Conservation (phyloP, 2,113 vertebrate genomes). For the Clinocottus analis region DNA sequence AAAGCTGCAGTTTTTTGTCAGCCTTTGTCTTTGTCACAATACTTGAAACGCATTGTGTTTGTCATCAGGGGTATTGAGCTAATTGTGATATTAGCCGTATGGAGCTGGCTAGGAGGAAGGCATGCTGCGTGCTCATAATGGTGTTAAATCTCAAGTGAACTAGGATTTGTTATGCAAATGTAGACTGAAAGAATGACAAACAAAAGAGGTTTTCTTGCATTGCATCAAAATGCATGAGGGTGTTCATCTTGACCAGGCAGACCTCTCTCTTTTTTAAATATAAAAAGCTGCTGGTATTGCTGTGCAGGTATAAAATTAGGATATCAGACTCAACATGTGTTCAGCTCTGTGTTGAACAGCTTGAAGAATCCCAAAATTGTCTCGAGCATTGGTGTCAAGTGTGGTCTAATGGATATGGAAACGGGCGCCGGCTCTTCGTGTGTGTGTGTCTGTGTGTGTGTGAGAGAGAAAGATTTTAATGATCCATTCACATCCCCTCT, state of each 20-base stretch:
- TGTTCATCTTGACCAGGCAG: constrained; percentile 7
- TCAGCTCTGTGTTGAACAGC: neutral
- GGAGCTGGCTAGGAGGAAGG: neutral
- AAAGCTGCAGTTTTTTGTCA: neutral
- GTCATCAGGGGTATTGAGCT: constrained; percentile 24
- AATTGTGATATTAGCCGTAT: constrained; percentile 28
- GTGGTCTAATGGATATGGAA: constrained; percentile 14
- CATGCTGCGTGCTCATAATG: constrained; percentile 19
- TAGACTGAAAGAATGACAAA: neutral
- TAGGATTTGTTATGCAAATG: constrained; percentile 57
- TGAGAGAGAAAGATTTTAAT: constrained; percentile 43
- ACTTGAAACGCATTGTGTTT: constrained; percentile 37
- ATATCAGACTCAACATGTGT: neutral
- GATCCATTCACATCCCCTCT: constrained; percentile 16
- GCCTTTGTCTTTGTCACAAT: constrained; percentile 27
- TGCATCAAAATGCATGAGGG: constrained; percentile 28
- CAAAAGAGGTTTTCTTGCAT: constrained; percentile 18
- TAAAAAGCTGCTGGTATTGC: neutral
- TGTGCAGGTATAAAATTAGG: neutral
- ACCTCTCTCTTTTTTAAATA: neutral
- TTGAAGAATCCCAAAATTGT: neutral
- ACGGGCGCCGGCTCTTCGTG: neutral
- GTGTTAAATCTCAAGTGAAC: constrained; percentile 27
- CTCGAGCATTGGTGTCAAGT: neutral
- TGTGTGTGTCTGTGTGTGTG: neutral